Percentiles rank a stretch among this genome's conserved stretches.
These are phyloP conservation scores for Anabas testudineus DNA, from an alignment of 2,797 vertebrate species.

Conservation along the genomic window DNA sequence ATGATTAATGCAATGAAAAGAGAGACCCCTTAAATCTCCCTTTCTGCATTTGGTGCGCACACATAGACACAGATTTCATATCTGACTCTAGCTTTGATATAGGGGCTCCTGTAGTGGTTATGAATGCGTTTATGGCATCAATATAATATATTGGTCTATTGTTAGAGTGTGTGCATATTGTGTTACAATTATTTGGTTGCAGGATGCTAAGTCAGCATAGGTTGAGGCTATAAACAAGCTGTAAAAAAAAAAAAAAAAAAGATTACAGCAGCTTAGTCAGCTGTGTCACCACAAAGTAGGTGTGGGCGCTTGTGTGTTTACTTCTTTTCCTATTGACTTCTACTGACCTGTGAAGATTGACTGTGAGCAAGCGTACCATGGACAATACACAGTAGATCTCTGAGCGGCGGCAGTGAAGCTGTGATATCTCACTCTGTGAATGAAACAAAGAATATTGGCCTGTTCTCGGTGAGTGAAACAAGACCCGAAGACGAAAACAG, in stretches of 20 bases:
- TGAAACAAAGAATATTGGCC: background rate
- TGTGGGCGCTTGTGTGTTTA: slow-evolving; percentile 31
- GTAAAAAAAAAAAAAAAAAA: slow-evolving; percentile 16
- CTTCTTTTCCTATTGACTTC: slow-evolving; percentile 29
- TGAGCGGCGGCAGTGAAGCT: background rate
- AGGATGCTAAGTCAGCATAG: slow-evolving; percentile 55
- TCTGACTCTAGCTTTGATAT: background rate
- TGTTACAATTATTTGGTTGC: slow-evolving; percentile 46
- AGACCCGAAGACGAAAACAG: background rate
- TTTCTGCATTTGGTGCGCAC: background rate
- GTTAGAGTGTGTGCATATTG: slow-evolving; percentile 28
- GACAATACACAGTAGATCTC: slow-evolving; percentile 40
- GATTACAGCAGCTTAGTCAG: slow-evolving; percentile 48
- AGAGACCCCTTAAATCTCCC: background rate
- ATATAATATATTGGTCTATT: slow-evolving; percentile 16
- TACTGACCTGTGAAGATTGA: slow-evolving; percentile 46
- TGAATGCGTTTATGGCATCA: background rate
- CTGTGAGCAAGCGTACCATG: slow-evolving; percentile 26
- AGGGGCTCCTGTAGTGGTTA: background rate
- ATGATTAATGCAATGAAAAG: slow-evolving; percentile 2
- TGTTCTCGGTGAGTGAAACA: slow-evolving; percentile 11
- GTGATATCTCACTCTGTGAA: slow-evolving; percentile 26
- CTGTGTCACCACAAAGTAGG: slow-evolving; percentile 21
- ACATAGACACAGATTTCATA: background rate
- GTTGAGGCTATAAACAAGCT: slow-evolving; percentile 47